A percentile compares a stretch with the other conserved stretches of the same genome.
phyloP scores from a whole-genome alignment of 2,797 vertebrate species.

The Echeneis naucrates region DNA sequence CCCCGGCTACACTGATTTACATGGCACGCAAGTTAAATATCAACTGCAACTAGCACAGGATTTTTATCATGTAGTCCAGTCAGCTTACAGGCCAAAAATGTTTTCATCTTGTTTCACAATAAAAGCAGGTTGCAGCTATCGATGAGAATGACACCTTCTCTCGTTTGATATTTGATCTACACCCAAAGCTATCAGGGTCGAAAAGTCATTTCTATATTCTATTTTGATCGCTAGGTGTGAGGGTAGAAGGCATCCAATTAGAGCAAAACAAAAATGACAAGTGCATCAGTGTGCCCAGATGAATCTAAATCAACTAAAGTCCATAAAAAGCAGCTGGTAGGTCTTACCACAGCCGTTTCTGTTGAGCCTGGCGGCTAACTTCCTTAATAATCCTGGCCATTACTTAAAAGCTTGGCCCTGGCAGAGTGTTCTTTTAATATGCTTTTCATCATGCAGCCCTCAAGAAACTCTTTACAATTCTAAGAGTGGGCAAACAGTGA shows the following conservation, averaged over 20 bases:
- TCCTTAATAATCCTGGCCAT: constrained; percentile 32
- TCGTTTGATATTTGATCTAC: constrained; percentile 18
- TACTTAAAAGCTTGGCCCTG: constrained; percentile 59
- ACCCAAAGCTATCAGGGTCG: constrained; percentile 19
- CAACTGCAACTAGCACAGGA: not conserved
- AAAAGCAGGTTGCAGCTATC: constrained; percentile 16
- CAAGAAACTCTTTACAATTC: constrained; percentile 68
- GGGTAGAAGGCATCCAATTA: constrained; percentile 37
- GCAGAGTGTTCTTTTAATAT: constrained; percentile 64
- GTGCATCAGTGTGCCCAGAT: constrained; percentile 25
- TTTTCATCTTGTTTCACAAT: constrained; percentile 16
- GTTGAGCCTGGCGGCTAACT: constrained; percentile 26
- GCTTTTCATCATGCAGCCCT: constrained; percentile 69
- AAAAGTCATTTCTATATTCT: constrained; percentile 29
- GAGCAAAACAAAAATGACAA: constrained; percentile 48
- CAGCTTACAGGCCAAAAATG: constrained; percentile 25
- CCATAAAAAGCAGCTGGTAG: constrained; percentile 35
- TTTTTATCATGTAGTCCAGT: not conserved
- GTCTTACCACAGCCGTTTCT: constrained; percentile 17
- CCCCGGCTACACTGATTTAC: not conserved
- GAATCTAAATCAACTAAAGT: constrained; percentile 38
- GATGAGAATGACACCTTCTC: constrained; percentile 21
- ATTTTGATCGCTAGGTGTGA: constrained; percentile 7
- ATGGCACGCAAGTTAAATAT: not conserved
- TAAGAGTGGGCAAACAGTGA: constrained; percentile 62